Evolutionary conservation across 2,888 invertebrate genomes (phyloP), one percentile per base, ranked within the genome.

Genomic region (Eremobia ochroleuca): DNA sequence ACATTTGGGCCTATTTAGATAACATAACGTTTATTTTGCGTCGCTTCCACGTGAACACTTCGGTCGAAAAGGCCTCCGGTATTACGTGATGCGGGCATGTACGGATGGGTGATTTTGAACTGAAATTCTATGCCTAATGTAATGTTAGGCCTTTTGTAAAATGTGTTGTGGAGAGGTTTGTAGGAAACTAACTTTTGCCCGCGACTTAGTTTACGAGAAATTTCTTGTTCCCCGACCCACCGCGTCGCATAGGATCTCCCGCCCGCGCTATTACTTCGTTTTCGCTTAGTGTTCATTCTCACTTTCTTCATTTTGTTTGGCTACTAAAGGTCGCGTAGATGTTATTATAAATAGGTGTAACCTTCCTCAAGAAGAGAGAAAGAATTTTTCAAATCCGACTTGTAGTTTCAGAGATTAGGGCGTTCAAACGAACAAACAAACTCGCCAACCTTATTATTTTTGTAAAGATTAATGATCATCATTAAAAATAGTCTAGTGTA

Each of bases 1-100:
- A 84, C 88, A 87, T 90, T 88, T 85, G 76, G 74, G 81, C 86
- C 91, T 91, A 91, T 91, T 92, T 90, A 92, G 92, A 91, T 92
- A 92, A 89, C 89, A 82, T 70, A 82, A 76, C 87, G 88, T 88
- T 88, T 89, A 88, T 88, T 85, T 83, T 73, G 76, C 80, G 62
- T 73, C 79, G 79, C 86, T 87, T 86, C 73, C 82, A 86, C 76
- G 86, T 84, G 82, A 81, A 71, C 52, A 58, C 67, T 73, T 64
- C 28, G 70, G 67, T 68, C 66, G 31, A 74, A 69, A 80, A 70
- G 49, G 58, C 40, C 52, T 43, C 31, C 28, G 43, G 70, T 72
- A 69, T 71, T 72, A 46, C 46, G 46, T 64, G 69, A 37, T 59
- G 37, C 59, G 52, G 11, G 6, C 21, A 0, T 21, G 66, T 46